Evolutionary conservation across 2,888 invertebrate genomes (phyloP), one percentile per base, ranked within the genome.

Genomic region (Colletes collaris): DNA sequence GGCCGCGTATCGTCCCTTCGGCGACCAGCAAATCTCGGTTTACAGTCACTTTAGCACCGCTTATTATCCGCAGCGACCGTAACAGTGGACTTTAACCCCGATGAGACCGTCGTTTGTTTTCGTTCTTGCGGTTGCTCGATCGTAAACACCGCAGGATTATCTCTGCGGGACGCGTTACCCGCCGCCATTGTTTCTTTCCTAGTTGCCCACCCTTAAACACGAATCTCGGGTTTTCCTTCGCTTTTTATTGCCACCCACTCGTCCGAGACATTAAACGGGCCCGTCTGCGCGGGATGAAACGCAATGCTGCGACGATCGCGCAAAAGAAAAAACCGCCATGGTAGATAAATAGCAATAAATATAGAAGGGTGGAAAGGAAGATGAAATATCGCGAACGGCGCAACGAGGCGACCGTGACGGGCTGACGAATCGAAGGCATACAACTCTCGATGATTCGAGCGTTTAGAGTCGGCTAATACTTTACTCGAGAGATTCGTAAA

Each of bases 401-500:
- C 40, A 6, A 40, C 10, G 7, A 37, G 49, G 40, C 53, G 44
- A 58, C 46, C 58, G 73, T 67, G 77, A 72, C 68, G 72, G 72
- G 70, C 46, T 82, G 79, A 79, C 77, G 81, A 81, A 79, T 81
- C 79, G 77, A 81, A 83, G 81, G 79, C 84, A 89, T 77, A 86
- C 86, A 84, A 87, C 76, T 76, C 84, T 85, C 89, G 89, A 87
- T 84, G 81, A 82, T 82, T 82, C 80, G 78, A 84, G 86, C 86
- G 79, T 86, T 84, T 81, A 82, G 82, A 84, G 86, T 81, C 84
- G 82, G 86, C 86, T 86, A 86, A 86, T 86, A 86, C 86, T 86
- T 87, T 86, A 86, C 87, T 86, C 79, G 83, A 86, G 83, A 84
- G 88, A 89, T 88, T 85, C 86, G 89, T 89, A 89, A 88, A 89